phyloP scores from a whole-genome alignment of 2,888 invertebrate genomes.

The Lycophotia porphyrea region DNA sequence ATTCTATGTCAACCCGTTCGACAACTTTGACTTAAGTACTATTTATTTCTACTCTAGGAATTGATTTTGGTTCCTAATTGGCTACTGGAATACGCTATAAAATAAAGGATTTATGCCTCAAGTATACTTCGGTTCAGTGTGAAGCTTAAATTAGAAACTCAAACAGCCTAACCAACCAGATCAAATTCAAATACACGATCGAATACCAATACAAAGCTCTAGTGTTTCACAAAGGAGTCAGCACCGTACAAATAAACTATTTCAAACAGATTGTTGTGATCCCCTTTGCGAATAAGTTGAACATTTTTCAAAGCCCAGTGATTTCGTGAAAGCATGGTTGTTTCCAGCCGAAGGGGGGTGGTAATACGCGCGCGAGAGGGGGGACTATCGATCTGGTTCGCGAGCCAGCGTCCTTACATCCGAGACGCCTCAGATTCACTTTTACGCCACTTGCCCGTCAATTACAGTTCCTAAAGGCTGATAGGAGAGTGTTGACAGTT shows the following conservation, averaged over 20 bases:
- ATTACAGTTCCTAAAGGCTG: conserved; percentile 72
- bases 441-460: conserved; percentile 81
- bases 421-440: conserved; percentile 77
- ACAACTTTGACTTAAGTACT: conserved; percentile 42
- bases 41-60: conserved; percentile 45
- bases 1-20: conserved; percentile 35
- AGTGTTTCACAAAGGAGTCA: conserved; percentile 36
- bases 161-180: conserved; percentile 18
- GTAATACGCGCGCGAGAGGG: conserved; percentile 60
- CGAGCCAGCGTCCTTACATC: conserved; percentile 72
- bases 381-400: conserved; percentile 74
- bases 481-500: conserved; percentile 70
- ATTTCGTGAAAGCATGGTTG: conserved; percentile 65
- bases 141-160: conserved; percentile 23
- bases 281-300: conserved; percentile 48
- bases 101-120: conserved; percentile 23
- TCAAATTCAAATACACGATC: conserved; percentile 34
- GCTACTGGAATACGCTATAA: conserved; percentile 26
- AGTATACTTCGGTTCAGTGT: background rate
- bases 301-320: conserved; percentile 52
- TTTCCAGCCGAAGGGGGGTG: conserved; percentile 47
- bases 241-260: conserved; percentile 46
- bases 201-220: conserved; percentile 33
- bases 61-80: conserved; percentile 32
- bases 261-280: conserved; percentile 53